These are phyloP conservation scores for Dryococelus australis DNA, from an alignment of 2,888 invertebrate genomes.

Conservation along the genomic window DNA sequence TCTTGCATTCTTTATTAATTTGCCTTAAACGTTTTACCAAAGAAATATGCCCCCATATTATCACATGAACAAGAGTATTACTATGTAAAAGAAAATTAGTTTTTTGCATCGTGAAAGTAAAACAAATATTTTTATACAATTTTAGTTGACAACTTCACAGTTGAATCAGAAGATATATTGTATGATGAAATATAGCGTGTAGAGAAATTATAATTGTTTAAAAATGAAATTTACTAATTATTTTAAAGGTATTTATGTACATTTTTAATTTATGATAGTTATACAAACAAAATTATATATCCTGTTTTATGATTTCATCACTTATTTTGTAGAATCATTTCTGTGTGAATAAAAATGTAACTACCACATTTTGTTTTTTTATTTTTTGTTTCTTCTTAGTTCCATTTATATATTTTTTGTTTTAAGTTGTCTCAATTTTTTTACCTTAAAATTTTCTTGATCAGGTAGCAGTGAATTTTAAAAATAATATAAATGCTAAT, in stretches of 20 bases:
- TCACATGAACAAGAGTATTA: neutral
- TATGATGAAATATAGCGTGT: neutral
- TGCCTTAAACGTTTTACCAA: neutral
- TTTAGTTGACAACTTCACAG: neutral
- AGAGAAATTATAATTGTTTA: neutral
- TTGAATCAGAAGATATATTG: neutral
- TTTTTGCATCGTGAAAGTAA: neutral
- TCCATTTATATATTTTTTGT: neutral
- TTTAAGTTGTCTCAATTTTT: no score
- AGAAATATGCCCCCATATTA: neutral
- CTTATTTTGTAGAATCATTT: constrained; percentile 4
- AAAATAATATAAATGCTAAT: no score
- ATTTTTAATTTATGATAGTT: neutral
- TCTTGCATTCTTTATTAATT: neutral
- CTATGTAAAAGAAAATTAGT: neutral
- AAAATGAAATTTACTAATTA: neutral
- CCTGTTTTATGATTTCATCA: neutral
- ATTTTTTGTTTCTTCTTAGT: neutral
- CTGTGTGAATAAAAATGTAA: neutral
- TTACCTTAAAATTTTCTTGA: no score
- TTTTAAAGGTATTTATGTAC: neutral
- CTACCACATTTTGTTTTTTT: neutral
- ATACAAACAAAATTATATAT: neutral
- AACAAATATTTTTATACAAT: neutral
- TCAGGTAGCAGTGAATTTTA: no score